These are phyloP conservation scores for Dendroctonus valens DNA, from an alignment of 1,140 invertebrate species.

Conservation along the genomic window DNA sequence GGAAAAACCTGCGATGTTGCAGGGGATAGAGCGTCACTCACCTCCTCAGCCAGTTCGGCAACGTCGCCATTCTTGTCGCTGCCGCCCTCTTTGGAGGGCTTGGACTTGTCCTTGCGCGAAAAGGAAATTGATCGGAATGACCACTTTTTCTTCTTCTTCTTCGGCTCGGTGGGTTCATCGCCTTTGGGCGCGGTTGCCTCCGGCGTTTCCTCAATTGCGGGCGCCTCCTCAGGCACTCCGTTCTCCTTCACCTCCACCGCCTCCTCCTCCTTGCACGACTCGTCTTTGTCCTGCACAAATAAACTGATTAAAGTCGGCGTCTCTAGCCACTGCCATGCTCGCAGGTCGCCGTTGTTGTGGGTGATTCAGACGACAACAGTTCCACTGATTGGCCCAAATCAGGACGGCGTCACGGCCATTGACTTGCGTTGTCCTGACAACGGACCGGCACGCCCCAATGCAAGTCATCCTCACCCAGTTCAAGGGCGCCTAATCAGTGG, in stretches of 20 bases:
- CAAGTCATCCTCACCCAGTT: no score
- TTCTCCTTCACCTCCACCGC: conserved; percentile 55
- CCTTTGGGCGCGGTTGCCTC: conserved; percentile 55
- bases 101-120: conserved; percentile 80
- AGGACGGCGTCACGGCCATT: no score
- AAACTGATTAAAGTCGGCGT: no score
- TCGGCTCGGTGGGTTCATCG: conserved; percentile 64
- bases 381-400: no score
- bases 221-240: conserved; percentile 41
- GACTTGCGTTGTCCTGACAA: not conserved
- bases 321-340: no score
- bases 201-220: conserved; percentile 44
- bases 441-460: not conserved
- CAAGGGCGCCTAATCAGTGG: no score
- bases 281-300: conserved; percentile 59
- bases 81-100: conserved; percentile 65
- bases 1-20: no score
- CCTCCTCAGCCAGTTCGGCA: conserved; percentile 48
- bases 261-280: conserved; percentile 62
- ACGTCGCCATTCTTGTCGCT: conserved; percentile 53
- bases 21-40: conserved; percentile 30
- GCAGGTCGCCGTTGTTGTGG: no score
- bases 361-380: no score
- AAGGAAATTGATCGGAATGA: conserved; percentile 80
- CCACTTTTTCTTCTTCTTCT: conserved; percentile 82